phyloP scores from a whole-genome alignment of 2,113 vertebrate genomes.

The Platysteira castanea region DNA sequence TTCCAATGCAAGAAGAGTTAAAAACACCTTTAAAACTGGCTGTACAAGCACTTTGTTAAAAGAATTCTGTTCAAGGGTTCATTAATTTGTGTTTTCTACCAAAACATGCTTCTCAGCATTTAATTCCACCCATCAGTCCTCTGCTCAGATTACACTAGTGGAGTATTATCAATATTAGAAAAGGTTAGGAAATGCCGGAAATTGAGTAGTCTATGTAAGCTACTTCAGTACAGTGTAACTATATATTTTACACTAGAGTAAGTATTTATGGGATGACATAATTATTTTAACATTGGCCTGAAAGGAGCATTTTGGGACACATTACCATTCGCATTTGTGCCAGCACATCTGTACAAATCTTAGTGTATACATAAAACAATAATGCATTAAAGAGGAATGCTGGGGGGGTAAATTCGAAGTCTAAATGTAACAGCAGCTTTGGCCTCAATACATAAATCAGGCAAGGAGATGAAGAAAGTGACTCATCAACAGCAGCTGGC shows the following conservation, averaged over 20 bases:
- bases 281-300: neutral
- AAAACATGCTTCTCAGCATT: neutral
- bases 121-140: neutral
- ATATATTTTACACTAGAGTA: neutral
- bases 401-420: neutral
- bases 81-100: neutral
- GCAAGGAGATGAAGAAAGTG: neutral
- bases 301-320: neutral
- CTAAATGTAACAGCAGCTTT: neutral
- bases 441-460: slow-evolving; percentile 22
- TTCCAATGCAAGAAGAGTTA: neutral
- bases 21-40: neutral
- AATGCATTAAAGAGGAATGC: neutral
- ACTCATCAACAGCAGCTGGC: neutral
- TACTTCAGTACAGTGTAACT: neutral
- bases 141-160: neutral
- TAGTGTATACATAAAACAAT: neutral
- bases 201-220: neutral
- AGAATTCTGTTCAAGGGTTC: neutral
- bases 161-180: neutral
- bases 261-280: neutral
- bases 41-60: neutral
- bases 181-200: neutral
- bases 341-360: neutral
- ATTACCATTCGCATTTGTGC: neutral